Base-by-base conservation (phyloP, 2,888 invertebrate species). In the Volucella inanis region DNA sequence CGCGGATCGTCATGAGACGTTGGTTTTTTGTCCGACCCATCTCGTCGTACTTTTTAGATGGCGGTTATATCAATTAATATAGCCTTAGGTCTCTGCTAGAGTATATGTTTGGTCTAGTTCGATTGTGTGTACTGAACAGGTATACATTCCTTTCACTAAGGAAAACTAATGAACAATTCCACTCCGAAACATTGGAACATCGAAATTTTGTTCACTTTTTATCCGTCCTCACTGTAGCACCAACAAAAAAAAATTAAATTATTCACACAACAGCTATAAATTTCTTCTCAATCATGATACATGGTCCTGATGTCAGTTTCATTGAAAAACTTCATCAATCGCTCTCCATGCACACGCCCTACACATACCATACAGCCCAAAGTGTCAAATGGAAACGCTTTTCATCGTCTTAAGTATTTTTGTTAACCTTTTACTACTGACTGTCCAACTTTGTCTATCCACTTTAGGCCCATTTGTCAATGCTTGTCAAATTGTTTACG, bases 281-380 rank as follows among this genome's bases (percentile, higher is more conserved):
- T 47, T 54, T 38, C 71, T 11, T 14, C 43, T 41, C 59, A 61
- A 61, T 61, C 52, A 62, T 62, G 62, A 72, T 72, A 54, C 38
- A 72, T 39, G 31, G 62, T 55, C 62, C 45, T 10, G 54, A 54
- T 54, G 72, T 72, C 72, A 39, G 54, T 54, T 71, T 61, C 18
- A 61, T 31, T 71, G 14, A 52, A 71, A 52, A 71, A 71, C 50
- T 52, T 52, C 71, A 61, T 71, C 52, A 71, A 71, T 71, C 52
- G 41, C 52, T 31, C 10, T 67, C 4, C 6, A n/a, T 22, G 2
- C 4, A 31, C 31, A 31, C 31, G 6, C 31, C 31, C 31, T 31
- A 31, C 31, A 31, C 31, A 31, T 6, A 31, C 31, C 6, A 31
- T 31, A 31, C 31, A n/a, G n/a, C 1, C 38, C 15, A 64, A 45